Base-by-base conservation (phyloP, 1,140 invertebrate species). In the Diploscapter pachys region DNA sequence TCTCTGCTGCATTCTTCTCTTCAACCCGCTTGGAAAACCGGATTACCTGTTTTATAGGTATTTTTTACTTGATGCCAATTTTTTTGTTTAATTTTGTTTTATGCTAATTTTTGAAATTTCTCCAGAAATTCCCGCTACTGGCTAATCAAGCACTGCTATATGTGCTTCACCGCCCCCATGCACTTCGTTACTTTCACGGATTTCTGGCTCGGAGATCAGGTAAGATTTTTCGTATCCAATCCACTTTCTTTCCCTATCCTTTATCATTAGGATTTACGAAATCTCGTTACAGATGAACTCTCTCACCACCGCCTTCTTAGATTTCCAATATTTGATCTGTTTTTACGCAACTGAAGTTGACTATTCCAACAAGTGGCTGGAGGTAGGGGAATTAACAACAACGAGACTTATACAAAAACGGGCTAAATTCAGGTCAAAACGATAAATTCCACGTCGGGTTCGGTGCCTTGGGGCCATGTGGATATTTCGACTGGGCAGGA, bases 171-270 rank as follows among this genome's bases (percentile, higher is more conserved):
- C 13, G 93, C 96, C 0, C 96, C 96, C 57, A 96, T 98, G 83
- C 92, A 93, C 78, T 93, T 93, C 82, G 96, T 99, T 4, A 91
- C 92, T 63, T 99, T 99, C 87, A 95, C 96, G 53, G 96, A 99
- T 88, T 99, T 99, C 90, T 99, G 97, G 97, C 89, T 99, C 80
- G 96, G 94, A 53, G 97, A 99, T 89, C 97, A 99, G 31, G 31
- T 31, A 31, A 31, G 31, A 31, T 31, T 31, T 31, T 31, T 31
- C 31, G 31, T 31, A 31, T 31, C 1, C 31, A 31, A 31, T 1
- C 31, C 31, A 31, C 31, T 31, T 31, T 31, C 31, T 31, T 31
- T 31, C 31, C 31, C 31, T 31, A 31, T 31, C 31, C 31, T 31
- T 31, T 31, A 31, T 31, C 31, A 31, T 31, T 31, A 31, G 31